Evolutionary conservation across 2,797 vertebrate species (phyloP), one percentile per base, ranked within the genome.

Genomic region (Neoniphon sammara): DNA sequence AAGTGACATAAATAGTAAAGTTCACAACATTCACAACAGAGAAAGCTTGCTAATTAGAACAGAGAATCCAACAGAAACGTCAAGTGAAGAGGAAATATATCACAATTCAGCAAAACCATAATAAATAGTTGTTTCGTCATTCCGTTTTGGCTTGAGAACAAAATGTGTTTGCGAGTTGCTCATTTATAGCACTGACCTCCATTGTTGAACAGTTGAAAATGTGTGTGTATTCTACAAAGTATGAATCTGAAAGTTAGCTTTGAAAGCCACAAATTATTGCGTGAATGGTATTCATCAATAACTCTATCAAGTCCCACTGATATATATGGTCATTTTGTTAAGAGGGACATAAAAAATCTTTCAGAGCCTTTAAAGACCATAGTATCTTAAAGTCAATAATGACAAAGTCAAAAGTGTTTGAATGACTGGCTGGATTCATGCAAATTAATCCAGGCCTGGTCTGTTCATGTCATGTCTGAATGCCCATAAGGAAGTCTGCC

Each of bases 1-100:
- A 83, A 84, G 69, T 53, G 73, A 87, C 75, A 85, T 87, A 80
- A 78, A 87, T 70, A 72, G 4, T 27, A 27, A 27, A 27, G 25
- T 27, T 27, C 25, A 27, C 25, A 27, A 50, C 18, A 7, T 50
- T n/a, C 47, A 50, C 18, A 50, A 50, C 8, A 81, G 61, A 82
- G 77, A 44, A 75, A 66, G 63, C 68, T 20, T 52, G 73, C 23
- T 50, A 62, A 47, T 52, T 1, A 70, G 70, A 21, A 7, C 46
- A 57, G 27, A 54, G 21, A 27, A 78, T 76, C 27, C 23, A 85
- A 80, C 27, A 80, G n/a, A 70, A 66, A 81, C 4, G 70, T 53
- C 55, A 50, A 5, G 49, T 15, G 46, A 80, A 70, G 27, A 54
- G 15, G 23, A 50, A n/a, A 27, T 7, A 50, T 50, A 18, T 20